Evolutionary conservation across 2,113 vertebrate genomes (phyloP).

Genomic region (Oryzias woworae): DNA sequence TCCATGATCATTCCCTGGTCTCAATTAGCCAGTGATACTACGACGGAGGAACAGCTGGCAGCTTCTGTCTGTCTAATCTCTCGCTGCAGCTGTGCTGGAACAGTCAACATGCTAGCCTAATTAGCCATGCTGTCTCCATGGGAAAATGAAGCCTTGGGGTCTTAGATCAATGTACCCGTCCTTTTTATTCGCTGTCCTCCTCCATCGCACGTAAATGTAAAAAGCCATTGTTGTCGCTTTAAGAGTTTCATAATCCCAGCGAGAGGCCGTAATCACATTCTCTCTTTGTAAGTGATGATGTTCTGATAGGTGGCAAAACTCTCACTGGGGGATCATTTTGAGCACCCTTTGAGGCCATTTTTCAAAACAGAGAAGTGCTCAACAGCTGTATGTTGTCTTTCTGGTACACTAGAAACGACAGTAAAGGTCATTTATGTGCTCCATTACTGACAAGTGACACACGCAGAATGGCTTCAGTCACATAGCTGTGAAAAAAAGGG

Average conservation of each 20-base stretch:
- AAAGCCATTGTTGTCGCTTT: slow-evolving; percentile 43
- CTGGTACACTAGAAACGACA: too few relatives aligned
- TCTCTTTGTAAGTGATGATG: slow-evolving; percentile 25
- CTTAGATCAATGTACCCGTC: slow-evolving; percentile 72
- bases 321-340: not conserved
- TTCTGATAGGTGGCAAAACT: slow-evolving; percentile 34
- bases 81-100: slow-evolving; percentile 78
- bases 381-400: too few relatives aligned
- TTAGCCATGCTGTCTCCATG: slow-evolving; percentile 78
- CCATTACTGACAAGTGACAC: too few relatives aligned
- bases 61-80: slow-evolving; percentile 79
- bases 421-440: too few relatives aligned
- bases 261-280: slow-evolving; percentile 27
- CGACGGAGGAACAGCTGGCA: slow-evolving; percentile 81
- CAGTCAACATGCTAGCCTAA: slow-evolving; percentile 78
- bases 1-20: slow-evolving; percentile 68
- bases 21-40: slow-evolving; percentile 79
- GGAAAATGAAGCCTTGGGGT: slow-evolving; percentile 76
- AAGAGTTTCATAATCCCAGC: slow-evolving; percentile 37
- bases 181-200: slow-evolving; percentile 64
- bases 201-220: slow-evolving; percentile 55
- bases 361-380: too few relatives aligned
- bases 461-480: too few relatives aligned
- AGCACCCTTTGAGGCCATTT: too few relatives aligned
- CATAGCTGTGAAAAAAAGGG: too few relatives aligned